Evolutionary conservation across 2,113 vertebrate species (phyloP), one percentile per base, ranked within the genome.

Genomic region (Campylomormyrus tamandua): DNA sequence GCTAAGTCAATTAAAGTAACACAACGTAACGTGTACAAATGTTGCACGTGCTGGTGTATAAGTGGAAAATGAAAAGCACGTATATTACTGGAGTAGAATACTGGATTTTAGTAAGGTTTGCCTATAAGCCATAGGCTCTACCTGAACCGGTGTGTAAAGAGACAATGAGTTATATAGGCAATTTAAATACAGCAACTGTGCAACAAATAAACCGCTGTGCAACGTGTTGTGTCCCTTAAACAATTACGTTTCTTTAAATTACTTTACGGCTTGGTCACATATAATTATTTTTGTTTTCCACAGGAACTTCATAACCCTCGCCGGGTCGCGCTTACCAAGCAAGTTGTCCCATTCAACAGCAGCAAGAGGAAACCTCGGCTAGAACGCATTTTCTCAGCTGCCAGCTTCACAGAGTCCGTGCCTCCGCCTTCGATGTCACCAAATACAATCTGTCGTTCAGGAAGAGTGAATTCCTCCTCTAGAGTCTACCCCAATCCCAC

Each of bases 271-370:
- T 35, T 19, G 27, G 5, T 24, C 11, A 27, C 17, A 53, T 24
- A 6, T 11, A 52, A n/a, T 31, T 53, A 87, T 35, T 17, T 19
- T 87, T 17, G 85, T 27, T 53, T 87, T 56, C 35, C 39, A 13
- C 45, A 84, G 19, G 19, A 84, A 56, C 27, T 31, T 56, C 11
- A 87, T 19, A 53, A 53, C 24, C 27, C 50, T 27, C 27, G 31
- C 48, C n/a, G 19, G 31, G n/a, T 45, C n/a, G 35, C 87, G 85
- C 96, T 97, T 93, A 97, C 97, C 96, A 97, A 89, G 91, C 94
- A 96, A 92, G 95, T 93, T 93, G 95, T 95, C 93, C 96, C 96
- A 92, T 95, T 96, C 92, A 97, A 93, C 91, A 97, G 94, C 91
- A 96, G 94, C 94, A 95, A 94, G 95, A 95, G 93, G 92, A 96